A percentile compares a stretch with the other conserved stretches of the same genome.
Evolutionary conservation across 2,888 invertebrate genomes (phyloP).

Genomic region (Hesperia comma): DNA sequence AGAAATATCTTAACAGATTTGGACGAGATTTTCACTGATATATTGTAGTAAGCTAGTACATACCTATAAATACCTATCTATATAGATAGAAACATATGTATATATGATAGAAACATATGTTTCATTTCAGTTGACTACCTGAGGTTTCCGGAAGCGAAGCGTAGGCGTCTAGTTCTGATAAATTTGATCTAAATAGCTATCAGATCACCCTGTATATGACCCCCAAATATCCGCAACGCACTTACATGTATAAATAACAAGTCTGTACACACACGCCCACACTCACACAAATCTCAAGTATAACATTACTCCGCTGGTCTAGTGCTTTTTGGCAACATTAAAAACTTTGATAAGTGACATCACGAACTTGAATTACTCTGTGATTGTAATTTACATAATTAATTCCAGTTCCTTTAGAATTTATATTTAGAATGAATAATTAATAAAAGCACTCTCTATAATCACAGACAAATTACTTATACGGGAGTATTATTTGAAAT

Average conservation of each 20-base stretch:
- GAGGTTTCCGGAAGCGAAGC: too few species aligned
- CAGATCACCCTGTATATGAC: conserved; percentile 22
- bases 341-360: background rate
- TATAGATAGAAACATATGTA: too few species aligned
- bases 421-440: background rate
- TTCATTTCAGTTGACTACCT: too few species aligned
- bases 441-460: background rate
- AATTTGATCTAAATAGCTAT: background rate
- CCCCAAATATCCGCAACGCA: conserved; percentile 34
- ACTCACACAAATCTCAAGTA: conserved; percentile 26
- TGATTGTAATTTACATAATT: conserved; percentile 14
- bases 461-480: too few species aligned
- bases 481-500: too few species aligned
- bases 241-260: conserved; percentile 33
- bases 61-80: too few species aligned
- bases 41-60: too few species aligned
- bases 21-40: too few species aligned
- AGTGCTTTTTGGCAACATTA: conserved; percentile 14
- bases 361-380: background rate
- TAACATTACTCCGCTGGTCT: conserved; percentile 21
- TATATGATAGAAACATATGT: too few species aligned
- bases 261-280: conserved; percentile 26
- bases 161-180: background rate
- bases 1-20: too few species aligned
- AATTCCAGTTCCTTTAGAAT: conserved; percentile 4